These are phyloP conservation scores for Carterocephalus palaemon DNA, from an alignment of 2,888 invertebrate genomes.

Conservation along the genomic window DNA sequence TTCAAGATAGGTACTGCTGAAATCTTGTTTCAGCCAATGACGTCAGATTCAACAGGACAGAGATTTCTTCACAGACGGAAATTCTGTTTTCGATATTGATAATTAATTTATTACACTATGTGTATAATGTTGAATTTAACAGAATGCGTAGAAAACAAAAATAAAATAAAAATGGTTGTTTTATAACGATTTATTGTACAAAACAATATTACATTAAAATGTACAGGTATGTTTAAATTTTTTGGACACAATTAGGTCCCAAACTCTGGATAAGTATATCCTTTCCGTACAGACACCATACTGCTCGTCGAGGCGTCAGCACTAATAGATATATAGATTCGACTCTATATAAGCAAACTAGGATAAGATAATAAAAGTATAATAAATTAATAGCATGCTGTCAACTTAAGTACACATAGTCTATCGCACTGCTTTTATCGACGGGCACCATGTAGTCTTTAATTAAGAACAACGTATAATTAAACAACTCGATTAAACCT, in stretches of 20 bases:
- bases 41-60: no score
- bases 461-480: slow-evolving; percentile 73
- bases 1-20: no score
- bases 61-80: no score
- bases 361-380: slow-evolving; percentile 74
- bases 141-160: no score
- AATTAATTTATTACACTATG: no score
- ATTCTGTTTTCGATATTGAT: no score
- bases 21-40: no score
- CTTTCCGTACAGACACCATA: slow-evolving; percentile 78
- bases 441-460: slow-evolving; percentile 79
- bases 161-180: no score
- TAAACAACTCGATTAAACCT: slow-evolving; percentile 76
- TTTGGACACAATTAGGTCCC: slow-evolving; percentile 72
- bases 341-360: slow-evolving; percentile 78
- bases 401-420: slow-evolving; percentile 78
- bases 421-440: slow-evolving; percentile 76
- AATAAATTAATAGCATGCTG: slow-evolving; percentile 75
- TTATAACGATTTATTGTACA: slow-evolving; percentile 81
- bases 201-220: slow-evolving; percentile 81
- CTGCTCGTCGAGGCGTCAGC: slow-evolving; percentile 78
- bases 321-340: slow-evolving; percentile 75
- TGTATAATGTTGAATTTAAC: no score
- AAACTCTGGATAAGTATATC: slow-evolving; percentile 77
- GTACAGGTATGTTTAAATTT: slow-evolving; percentile 80